Evolutionary conservation across 64 coral and sea anemone genomes (phyloP).

Genomic region (Dendrophyllia cribrosa): DNA sequence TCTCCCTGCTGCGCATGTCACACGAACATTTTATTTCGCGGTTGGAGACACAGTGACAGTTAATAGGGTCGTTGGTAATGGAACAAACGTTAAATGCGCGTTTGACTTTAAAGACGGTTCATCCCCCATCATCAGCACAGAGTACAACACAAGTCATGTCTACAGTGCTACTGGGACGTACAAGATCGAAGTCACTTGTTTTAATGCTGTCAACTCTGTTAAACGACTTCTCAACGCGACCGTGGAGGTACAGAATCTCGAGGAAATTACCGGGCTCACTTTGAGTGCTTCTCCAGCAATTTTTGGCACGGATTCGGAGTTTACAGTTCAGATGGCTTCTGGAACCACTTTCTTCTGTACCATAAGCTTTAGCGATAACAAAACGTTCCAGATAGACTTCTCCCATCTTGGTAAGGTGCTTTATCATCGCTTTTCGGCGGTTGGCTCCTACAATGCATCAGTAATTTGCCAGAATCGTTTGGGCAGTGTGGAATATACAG

Average conservation of each 20-base stretch:
- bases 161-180: conserved; percentile 72
- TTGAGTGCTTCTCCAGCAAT: conserved; percentile 45
- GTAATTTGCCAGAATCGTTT: conserved; percentile 76
- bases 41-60: conserved; percentile 74
- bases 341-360: conserved; percentile 75
- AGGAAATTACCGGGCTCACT: conserved; percentile 54
- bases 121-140: background rate
- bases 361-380: conserved; percentile 75
- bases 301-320: conserved; percentile 49
- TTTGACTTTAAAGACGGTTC: conserved; percentile 84
- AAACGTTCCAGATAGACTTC: conserved; percentile 56
- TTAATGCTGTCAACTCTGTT: conserved; percentile 84
- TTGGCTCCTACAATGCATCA: conserved; percentile 61
- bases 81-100: conserved; percentile 78
- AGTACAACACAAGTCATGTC: conserved; percentile 46
- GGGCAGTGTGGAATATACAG: background rate
- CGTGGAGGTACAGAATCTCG: conserved; percentile 68
- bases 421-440: conserved; percentile 50
- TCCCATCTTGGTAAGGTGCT: conserved; percentile 49
- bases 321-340: conserved; percentile 49
- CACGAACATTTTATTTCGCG: conserved; percentile 64
- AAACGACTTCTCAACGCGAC: conserved; percentile 75
- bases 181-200: conserved; percentile 78
- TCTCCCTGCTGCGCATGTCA: conserved; percentile 68
- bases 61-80: conserved; percentile 32